Percentiles rank a stretch among this genome's conserved stretches.
phyloP scores from a whole-genome alignment of 2,113 vertebrate species.

The Columba janthina region DNA sequence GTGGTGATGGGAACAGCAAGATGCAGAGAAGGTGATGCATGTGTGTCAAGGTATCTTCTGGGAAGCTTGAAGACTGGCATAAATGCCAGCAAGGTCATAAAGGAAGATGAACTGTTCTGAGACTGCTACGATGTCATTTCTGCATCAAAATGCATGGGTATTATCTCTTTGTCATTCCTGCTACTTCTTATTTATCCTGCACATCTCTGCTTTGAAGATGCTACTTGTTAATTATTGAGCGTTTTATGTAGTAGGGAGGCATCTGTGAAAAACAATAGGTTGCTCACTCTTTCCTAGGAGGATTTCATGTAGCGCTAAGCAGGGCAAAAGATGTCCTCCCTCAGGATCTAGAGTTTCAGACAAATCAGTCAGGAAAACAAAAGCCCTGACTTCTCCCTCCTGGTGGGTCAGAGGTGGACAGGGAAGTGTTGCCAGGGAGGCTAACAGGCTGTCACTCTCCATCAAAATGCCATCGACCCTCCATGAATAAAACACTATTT shows the following conservation, averaged over 20 bases:
- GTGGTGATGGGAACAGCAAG: background rate
- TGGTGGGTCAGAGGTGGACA: background rate
- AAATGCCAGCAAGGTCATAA: background rate
- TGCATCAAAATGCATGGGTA: background rate
- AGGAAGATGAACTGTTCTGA: background rate
- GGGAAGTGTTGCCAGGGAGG: background rate
- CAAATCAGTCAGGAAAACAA: background rate
- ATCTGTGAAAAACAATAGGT: background rate
- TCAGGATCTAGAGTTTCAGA: background rate
- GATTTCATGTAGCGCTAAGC: background rate
- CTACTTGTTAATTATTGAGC: conserved; percentile 11
- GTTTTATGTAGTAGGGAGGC: background rate
- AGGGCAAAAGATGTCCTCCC: background rate
- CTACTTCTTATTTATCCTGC: background rate
- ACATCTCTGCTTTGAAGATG: background rate
- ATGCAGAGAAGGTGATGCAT: background rate
- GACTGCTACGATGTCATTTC: background rate
- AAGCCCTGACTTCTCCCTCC: background rate
- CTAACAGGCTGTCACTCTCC: background rate
- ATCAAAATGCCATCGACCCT: background rate
- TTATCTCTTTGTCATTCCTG: background rate
- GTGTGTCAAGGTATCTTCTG: background rate
- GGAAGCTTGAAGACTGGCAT: background rate
- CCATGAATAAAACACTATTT: background rate
- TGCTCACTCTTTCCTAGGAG: background rate